Percentiles rank a stretch among this genome's conserved stretches.
These are phyloP conservation scores for Scomber scombrus DNA, from an alignment of 2,113 vertebrate genomes.

Conservation along the genomic window DNA sequence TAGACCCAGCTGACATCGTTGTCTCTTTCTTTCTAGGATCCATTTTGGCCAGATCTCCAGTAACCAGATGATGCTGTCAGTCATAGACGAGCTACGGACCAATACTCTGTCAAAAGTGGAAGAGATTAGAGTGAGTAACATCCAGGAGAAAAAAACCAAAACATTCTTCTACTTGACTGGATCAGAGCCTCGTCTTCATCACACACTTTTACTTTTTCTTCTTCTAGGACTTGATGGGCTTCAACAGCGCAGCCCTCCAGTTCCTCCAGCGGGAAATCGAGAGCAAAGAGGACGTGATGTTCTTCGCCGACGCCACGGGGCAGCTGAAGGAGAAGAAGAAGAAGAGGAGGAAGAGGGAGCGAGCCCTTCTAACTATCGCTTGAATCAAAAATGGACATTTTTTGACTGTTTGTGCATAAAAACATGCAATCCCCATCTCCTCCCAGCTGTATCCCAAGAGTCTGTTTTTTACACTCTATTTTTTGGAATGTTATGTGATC, in stretches of 20 bases:
- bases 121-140: conserved; percentile 89
- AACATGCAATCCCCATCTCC: not conserved
- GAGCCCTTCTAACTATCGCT: conserved; percentile 89
- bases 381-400: conserved; percentile 70
- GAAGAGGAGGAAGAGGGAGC: conserved; percentile 92
- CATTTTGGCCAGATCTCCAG: conserved; percentile 96
- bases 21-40: conserved; percentile 84
- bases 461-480: conserved; percentile 12
- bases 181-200: not conserved
- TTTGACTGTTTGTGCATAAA: not conserved
- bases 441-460: not conserved
- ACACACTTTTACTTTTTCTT: not conserved
- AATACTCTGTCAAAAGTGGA: conserved; percentile 92
- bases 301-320: conserved; percentile 94
- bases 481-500: conserved; percentile 33
- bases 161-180: accelerated
- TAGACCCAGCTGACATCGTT: not conserved
- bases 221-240: conserved; percentile 92
- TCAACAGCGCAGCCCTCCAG: conserved; percentile 94
- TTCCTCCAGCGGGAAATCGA: conserved; percentile 94
- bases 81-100: conserved; percentile 92
- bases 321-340: conserved; percentile 90
- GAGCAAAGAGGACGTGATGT: conserved; percentile 93
- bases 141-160: too few species aligned
- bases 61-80: conserved; percentile 93